These are phyloP conservation scores for Copidosoma aretas DNA, from an alignment of 2,888 invertebrate species.

Conservation along the genomic window DNA sequence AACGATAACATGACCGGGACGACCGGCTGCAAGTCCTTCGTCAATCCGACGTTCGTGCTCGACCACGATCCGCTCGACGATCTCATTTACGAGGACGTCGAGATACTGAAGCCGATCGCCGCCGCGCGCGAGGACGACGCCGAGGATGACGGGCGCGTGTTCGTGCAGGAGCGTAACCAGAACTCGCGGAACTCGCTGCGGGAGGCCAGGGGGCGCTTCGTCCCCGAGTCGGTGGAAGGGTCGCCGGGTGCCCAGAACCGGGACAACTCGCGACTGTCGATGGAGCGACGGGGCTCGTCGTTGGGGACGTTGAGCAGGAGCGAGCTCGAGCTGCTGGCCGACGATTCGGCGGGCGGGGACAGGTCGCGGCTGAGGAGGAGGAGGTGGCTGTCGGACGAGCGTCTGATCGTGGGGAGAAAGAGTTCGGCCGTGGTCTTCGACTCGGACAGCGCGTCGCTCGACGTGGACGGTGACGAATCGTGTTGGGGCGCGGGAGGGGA, in stretches of 20 bases:
- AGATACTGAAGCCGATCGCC: slow-evolving; percentile 14
- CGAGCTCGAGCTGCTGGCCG: background rate
- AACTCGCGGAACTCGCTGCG: slow-evolving; percentile 48
- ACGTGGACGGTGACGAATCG: background rate
- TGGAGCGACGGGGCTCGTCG: slow-evolving; percentile 44
- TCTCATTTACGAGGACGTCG: background rate
- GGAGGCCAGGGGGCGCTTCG: slow-evolving; percentile 28
- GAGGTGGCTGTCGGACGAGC: background rate
- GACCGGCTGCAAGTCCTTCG: slow-evolving; percentile 9
- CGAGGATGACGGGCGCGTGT: slow-evolving; percentile 21
- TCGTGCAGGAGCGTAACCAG: slow-evolving; percentile 49
- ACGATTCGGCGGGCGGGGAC: background rate
- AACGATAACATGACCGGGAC: slow-evolving; percentile 6
- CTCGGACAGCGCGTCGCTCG: background rate
- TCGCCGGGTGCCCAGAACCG: slow-evolving; percentile 51
- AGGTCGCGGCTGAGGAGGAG: background rate
- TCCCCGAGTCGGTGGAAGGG: slow-evolving; percentile 36
- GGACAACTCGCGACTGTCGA: slow-evolving; percentile 48
- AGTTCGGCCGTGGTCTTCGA: background rate
- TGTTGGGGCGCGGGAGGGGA: no score
- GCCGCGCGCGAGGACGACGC: slow-evolving; percentile 25
- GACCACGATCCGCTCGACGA: background rate
- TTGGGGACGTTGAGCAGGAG: slow-evolving; percentile 3
- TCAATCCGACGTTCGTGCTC: slow-evolving; percentile 22
- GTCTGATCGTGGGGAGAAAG: background rate